Conservation (phyloP, 2,113 vertebrate species). For the Cochlearius cochlearius region DNA sequence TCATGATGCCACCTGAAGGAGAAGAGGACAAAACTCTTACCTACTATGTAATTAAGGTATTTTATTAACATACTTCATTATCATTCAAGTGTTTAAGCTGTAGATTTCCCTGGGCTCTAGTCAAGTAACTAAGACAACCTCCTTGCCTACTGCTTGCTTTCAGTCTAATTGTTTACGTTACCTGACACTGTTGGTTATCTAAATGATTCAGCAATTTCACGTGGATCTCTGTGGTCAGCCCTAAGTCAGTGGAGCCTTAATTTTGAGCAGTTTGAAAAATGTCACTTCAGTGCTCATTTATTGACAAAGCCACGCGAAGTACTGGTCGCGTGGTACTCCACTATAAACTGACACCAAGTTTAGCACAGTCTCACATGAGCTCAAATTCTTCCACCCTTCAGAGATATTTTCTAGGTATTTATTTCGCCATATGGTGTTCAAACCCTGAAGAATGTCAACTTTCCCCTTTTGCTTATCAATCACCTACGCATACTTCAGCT, state of each 20-base stretch:
- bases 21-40: conserved; percentile 85
- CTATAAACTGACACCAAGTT: background rate
- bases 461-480: background rate
- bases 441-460: background rate
- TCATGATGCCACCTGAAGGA: conserved; percentile 83
- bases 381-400: background rate
- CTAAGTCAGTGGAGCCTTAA: background rate
- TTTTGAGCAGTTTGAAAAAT: background rate
- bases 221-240: background rate
- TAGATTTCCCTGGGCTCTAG: background rate
- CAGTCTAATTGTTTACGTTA: background rate
- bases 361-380: background rate
- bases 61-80: background rate
- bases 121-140: background rate
- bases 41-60: conserved; percentile 90
- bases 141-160: background rate
- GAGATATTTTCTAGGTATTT: background rate
- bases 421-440: background rate
- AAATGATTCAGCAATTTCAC: background rate
- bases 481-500: background rate
- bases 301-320: background rate
- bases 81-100: background rate
- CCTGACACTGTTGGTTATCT: background rate
- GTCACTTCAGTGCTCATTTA: background rate
- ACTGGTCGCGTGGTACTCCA: background rate